phyloP scores from a whole-genome alignment of 1,140 invertebrate genomes.

The Drosophila mayri region DNA sequence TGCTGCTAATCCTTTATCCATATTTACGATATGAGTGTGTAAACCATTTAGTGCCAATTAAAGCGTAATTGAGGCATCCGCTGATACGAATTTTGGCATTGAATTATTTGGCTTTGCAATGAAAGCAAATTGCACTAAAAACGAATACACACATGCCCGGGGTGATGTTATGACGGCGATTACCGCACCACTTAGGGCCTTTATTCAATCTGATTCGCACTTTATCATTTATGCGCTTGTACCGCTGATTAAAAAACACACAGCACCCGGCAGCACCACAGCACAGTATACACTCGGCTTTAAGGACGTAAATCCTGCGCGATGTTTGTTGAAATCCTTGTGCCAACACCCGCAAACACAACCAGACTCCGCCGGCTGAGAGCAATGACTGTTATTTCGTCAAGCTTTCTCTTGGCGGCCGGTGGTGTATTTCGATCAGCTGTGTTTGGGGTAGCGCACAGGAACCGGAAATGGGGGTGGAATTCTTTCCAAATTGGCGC shows the following conservation, averaged over 20 bases:
- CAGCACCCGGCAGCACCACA: constrained; percentile 1
- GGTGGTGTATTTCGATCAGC: constrained; percentile 33
- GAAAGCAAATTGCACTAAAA: constrained; percentile 41
- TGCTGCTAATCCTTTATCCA: constrained; percentile 32
- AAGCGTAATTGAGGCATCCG: constrained; percentile 78
- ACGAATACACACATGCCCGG: constrained; percentile 29
- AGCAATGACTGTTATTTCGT: constrained; percentile 25
- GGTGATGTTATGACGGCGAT: constrained; percentile 30
- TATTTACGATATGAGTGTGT: constrained; percentile 49
- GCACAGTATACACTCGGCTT: constrained; percentile 2
- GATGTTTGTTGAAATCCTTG: constrained; percentile 7
- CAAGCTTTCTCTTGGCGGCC: constrained; percentile 11
- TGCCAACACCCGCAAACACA: constrained; percentile 3
- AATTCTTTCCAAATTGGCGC: constrained; percentile 18
- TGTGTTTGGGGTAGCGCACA: constrained; percentile 20
- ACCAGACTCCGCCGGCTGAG: constrained; percentile 47
- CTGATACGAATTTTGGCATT: constrained; percentile 69
- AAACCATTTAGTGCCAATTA: constrained; percentile 78
- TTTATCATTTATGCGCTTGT: constrained; percentile 63
- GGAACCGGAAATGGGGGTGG: constrained; percentile 5
- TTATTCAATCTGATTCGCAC: constrained; percentile 50
- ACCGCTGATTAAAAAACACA: constrained; percentile 46
- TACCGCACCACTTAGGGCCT: constrained; percentile 34
- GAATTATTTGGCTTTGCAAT: constrained; percentile 63
- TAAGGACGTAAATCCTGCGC: constrained; percentile 43